phyloP scores from a whole-genome alignment of 2,113 vertebrate genomes.

The Macquaria ambigua region DNA sequence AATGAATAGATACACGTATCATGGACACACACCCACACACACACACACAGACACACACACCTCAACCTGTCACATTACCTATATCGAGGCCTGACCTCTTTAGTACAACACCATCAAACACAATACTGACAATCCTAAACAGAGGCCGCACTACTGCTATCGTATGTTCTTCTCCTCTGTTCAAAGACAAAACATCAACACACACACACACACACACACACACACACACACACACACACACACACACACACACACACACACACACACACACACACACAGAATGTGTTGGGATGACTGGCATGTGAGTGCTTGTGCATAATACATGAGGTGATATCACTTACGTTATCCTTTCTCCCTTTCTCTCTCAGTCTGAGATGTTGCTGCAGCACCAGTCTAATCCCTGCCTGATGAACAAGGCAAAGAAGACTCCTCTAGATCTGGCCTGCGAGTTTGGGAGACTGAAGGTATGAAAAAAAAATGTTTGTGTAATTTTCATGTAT shows the following conservation, averaged over 20 bases:
- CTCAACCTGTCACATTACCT: conserved; percentile 21
- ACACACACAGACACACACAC: conserved; percentile 5
- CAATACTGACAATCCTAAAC: conserved; percentile 6
- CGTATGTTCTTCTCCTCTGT: conserved; percentile 30
- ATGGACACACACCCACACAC: neutral
- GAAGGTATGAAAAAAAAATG: conserved; percentile 84
- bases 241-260: conserved; percentile 20
- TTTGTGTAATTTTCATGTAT: neutral
- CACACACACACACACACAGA: conserved; percentile 1
- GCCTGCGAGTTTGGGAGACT: conserved; percentile 95
- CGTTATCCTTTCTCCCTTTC: conserved; percentile 16
- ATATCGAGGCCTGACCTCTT: conserved; percentile 13
- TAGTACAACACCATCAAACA: conserved; percentile 21
- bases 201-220: conserved; percentile 7
- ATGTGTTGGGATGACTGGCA: conserved; percentile 38
- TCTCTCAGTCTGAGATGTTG: conserved; percentile 87
- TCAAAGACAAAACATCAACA: conserved; percentile 38
- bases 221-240: conserved; percentile 11
- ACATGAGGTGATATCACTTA: conserved; percentile 13
- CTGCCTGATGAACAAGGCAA: conserved; percentile 91
- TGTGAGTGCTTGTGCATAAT: conserved; percentile 8
- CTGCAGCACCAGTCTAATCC: conserved; percentile 98
- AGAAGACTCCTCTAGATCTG: conserved; percentile 94
- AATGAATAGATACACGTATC: neutral
- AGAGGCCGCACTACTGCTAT: conserved; percentile 9